Evolutionary conservation across 2,797 vertebrate genomes (phyloP).

Genomic region (Cercopithecus mitis): DNA sequence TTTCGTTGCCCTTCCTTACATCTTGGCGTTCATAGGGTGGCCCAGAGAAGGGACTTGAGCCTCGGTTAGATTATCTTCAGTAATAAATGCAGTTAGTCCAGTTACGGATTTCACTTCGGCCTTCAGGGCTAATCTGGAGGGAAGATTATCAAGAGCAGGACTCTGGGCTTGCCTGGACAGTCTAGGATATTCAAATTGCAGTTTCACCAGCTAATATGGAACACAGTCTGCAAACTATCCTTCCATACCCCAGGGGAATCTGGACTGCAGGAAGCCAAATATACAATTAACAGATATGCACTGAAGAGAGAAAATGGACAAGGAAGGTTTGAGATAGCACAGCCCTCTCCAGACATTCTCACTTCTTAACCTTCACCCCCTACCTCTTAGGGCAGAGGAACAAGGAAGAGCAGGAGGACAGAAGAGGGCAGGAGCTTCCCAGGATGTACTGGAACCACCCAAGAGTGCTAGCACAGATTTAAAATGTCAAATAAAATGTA

Average conservation of each 20-base stretch:
- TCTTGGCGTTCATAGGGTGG: neutral
- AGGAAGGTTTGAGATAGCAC: neutral
- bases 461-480: neutral
- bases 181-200: neutral
- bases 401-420: neutral
- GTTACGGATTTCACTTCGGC: neutral
- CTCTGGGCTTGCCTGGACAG: neutral
- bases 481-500: constrained; percentile 15
- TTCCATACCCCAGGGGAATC: neutral
- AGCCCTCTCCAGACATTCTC: neutral
- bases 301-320: neutral
- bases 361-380: neutral
- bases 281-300: neutral
- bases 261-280: neutral
- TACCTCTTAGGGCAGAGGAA: neutral
- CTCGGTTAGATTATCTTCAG: neutral
- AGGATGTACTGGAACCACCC: neutral
- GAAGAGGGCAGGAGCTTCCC: neutral
- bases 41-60: neutral
- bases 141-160: neutral
- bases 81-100: neutral
- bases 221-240: neutral
- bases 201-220: neutral
- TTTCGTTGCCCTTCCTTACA: neutral
- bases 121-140: neutral